Evolutionary conservation across 2,797 vertebrate genomes (phyloP).

Genomic region (Phoebastria nigripes): DNA sequence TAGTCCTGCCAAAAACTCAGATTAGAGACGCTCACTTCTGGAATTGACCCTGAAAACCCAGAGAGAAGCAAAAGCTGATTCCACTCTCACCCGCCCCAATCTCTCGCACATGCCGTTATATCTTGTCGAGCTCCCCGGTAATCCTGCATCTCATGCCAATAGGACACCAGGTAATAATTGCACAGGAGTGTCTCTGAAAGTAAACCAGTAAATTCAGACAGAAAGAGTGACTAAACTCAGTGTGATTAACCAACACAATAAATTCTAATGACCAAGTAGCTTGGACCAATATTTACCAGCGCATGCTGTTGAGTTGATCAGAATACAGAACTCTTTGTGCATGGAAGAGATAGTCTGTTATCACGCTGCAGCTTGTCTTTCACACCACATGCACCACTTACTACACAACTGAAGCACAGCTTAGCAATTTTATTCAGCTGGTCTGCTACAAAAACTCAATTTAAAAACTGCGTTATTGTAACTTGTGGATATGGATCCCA

Average conservation of each 20-base stretch:
- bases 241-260: constrained; percentile 5
- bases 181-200: background rate
- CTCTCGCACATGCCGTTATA: background rate
- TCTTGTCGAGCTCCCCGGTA: background rate
- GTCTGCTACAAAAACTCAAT: constrained; percentile 60
- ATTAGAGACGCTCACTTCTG: background rate
- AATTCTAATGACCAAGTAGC: constrained; percentile 14
- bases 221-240: background rate
- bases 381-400: constrained; percentile 59
- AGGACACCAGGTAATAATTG: background rate
- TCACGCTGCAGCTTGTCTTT: constrained; percentile 54
- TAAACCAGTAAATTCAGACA: background rate
- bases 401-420: constrained; percentile 50
- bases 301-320: constrained; percentile 32
- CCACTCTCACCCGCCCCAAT: background rate
- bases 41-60: background rate
- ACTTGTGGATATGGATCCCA: constrained; percentile 57
- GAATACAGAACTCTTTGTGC: constrained; percentile 48
- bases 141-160: background rate
- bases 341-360: constrained; percentile 54
- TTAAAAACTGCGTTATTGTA: constrained; percentile 51
- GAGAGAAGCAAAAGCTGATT: background rate
- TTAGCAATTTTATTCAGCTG: constrained; percentile 38
- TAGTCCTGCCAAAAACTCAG: constrained; percentile 6
- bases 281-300: constrained; percentile 35